Evolutionary conservation across 2,888 invertebrate genomes (phyloP).

Genomic region (Chaitophorus viminalis): DNA sequence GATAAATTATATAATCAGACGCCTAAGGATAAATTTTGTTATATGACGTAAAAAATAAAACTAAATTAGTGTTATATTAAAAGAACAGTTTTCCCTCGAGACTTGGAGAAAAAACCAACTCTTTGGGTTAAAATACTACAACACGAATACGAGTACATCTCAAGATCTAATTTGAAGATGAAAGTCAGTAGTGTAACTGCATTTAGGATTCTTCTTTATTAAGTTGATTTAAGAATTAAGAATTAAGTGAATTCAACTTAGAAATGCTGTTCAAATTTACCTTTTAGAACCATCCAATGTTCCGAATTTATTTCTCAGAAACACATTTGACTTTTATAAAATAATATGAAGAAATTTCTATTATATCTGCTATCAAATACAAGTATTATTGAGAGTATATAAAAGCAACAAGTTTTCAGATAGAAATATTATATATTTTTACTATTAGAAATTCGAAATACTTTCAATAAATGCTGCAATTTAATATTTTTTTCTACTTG

Average conservation of each 20-base stretch:
- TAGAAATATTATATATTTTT: background rate
- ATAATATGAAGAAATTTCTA: background rate
- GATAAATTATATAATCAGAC: background rate
- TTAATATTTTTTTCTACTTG: slow-evolving; percentile 18
- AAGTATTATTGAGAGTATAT: background rate
- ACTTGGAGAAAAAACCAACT: background rate
- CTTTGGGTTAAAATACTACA: background rate
- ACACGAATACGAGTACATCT: background rate
- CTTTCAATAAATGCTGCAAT: background rate
- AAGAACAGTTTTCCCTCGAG: background rate
- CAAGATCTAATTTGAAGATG: slow-evolving; percentile 30
- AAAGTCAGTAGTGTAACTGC: slow-evolving; percentile 19
- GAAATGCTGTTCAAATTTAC: background rate
- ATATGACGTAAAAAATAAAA: background rate
- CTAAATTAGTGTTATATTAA: slow-evolving; percentile 1
- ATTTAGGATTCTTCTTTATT: slow-evolving; percentile 23
- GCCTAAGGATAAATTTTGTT: background rate
- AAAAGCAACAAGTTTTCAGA: background rate
- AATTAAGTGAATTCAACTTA: background rate
- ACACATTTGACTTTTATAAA: background rate
- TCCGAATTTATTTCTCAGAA: background rate
- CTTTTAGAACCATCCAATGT: background rate
- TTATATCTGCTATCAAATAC: background rate
- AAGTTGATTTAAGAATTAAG: too few species aligned
- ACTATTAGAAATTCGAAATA: background rate